Conservation (phyloP, 2,113 vertebrate genomes). For the Candoia aspera region DNA sequence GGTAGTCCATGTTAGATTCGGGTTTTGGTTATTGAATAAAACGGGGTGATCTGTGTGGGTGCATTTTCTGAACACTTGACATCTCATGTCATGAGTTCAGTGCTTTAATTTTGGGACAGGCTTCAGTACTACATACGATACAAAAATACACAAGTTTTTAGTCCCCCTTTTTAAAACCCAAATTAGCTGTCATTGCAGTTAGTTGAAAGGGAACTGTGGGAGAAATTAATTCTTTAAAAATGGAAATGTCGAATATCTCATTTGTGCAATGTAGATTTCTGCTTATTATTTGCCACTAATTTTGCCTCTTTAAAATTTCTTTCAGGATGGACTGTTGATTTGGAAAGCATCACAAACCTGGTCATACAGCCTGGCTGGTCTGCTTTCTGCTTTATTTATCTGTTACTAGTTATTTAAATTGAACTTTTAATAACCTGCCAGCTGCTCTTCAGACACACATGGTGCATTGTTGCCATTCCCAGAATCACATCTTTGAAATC, state of each 20-base stretch:
- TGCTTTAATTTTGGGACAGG: not conserved
- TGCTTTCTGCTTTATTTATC: conserved; percentile 74
- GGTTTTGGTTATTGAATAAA: conserved; percentile 31
- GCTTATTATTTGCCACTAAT: conserved; percentile 51
- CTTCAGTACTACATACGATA: not conserved
- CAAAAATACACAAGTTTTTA: conserved; percentile 17
- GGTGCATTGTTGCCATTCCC: conserved; percentile 97
- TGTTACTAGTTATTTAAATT: conserved; percentile 84
- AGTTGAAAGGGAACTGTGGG: not conserved
- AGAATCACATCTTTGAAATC: conserved; percentile 84
- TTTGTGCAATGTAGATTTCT: not conserved
- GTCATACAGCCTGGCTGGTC: conserved; percentile 64
- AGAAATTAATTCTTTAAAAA: not conserved
- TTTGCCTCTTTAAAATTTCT: conserved; percentile 65
- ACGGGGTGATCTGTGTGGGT: not conserved
- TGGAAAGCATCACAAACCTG: conserved; percentile 79
- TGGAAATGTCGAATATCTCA: not conserved
- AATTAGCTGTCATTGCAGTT: conserved; percentile 5
- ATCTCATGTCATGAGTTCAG: conserved; percentile 3
- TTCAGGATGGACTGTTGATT: conserved; percentile 81
- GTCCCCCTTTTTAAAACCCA: not conserved
- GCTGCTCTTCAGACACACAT: conserved; percentile 96
- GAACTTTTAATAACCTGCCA: conserved; percentile 85
- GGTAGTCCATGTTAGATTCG: conserved; percentile 33
- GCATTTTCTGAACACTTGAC: conserved; percentile 18